Percentiles rank a stretch among this genome's conserved stretches.
Conservation (phyloP, 1,140 invertebrate genomes). For the Triops cancriformis region DNA sequence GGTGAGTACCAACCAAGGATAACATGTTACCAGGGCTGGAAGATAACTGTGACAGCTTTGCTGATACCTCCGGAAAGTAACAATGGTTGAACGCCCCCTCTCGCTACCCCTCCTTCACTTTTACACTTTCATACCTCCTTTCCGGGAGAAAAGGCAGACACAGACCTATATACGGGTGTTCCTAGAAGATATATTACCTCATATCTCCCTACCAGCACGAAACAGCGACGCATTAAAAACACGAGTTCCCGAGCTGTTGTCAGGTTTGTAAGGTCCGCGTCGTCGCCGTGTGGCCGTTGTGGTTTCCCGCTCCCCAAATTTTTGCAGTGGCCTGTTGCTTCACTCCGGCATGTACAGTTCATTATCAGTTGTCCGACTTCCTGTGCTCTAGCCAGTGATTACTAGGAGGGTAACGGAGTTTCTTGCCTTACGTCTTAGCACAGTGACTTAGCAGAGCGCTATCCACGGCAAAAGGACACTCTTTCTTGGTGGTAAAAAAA, state of each 20-base stretch:
- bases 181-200: neutral
- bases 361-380: constrained; percentile 13
- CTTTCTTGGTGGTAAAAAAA: neutral
- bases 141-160: neutral
- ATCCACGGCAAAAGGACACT: neutral
- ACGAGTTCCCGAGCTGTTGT: neutral
- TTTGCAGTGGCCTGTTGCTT: neutral
- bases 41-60: neutral
- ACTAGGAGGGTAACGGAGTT: neutral
- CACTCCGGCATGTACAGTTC: neutral
- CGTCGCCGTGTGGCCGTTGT: neutral
- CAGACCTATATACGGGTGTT: neutral
- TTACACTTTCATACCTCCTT: neutral
- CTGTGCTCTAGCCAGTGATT: neutral
- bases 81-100: neutral
- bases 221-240: neutral
- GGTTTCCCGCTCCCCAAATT: neutral
- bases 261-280: neutral
- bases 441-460: neutral
- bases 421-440: neutral
- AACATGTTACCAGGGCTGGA: neutral
- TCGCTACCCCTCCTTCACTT: neutral
- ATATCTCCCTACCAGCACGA: neutral
- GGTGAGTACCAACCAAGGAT: neutral
- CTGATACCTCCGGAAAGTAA: too few species aligned